Percentiles rank a stretch among this genome's conserved stretches.
Evolutionary conservation across 2,888 invertebrate species (phyloP).

Genomic region (Cyaniris semiargus): DNA sequence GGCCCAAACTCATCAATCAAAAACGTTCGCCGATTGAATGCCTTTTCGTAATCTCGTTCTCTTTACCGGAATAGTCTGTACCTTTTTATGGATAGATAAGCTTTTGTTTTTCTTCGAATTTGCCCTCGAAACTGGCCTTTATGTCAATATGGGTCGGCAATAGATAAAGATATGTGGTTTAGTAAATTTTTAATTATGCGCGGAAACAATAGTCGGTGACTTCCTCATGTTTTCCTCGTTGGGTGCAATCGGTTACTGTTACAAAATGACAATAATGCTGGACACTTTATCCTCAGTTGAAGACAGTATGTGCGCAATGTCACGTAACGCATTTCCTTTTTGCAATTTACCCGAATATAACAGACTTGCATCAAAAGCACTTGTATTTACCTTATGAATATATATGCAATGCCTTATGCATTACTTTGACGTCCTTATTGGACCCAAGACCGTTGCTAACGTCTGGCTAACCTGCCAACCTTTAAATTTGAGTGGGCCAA

Average conservation of each 20-base stretch:
- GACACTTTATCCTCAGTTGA: neutral
- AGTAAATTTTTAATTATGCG: neutral
- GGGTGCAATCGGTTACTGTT: neutral
- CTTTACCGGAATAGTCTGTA: neutral
- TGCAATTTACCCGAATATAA: neutral
- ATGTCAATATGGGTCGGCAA: neutral
- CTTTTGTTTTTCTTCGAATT: neutral
- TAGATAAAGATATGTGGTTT: neutral
- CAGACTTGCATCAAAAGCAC: neutral
- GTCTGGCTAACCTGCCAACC: neutral
- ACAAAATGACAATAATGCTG: neutral
- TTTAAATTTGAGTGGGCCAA: neutral
- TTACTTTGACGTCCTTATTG: neutral
- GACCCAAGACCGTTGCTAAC: neutral
- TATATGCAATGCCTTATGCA: neutral
- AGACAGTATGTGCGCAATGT: neutral
- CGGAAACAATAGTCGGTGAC: neutral
- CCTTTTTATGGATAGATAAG: neutral
- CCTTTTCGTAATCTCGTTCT: neutral
- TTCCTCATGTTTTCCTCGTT: neutral
- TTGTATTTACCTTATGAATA: neutral
- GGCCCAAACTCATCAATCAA: conserved; percentile 37
- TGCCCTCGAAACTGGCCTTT: neutral
- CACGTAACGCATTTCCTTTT: neutral
- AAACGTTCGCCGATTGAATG: neutral